These are phyloP conservation scores for Drosophila triauraria DNA, from an alignment of 1,140 invertebrate genomes.

Conservation along the genomic window DNA sequence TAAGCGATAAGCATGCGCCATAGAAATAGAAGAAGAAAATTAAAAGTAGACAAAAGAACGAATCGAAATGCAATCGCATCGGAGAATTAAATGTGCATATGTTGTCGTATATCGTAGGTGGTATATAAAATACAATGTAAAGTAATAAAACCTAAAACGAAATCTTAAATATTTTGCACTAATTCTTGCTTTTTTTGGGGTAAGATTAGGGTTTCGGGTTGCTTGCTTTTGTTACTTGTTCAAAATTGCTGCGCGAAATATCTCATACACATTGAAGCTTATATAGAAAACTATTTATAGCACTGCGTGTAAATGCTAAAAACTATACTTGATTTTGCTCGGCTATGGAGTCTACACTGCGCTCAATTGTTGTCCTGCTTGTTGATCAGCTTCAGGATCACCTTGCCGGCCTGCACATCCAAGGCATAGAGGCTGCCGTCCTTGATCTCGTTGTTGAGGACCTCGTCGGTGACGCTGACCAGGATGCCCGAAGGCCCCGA, in stretches of 20 bases:
- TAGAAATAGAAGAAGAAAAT: constrained; percentile 32
- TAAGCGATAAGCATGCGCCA: constrained; percentile 31
- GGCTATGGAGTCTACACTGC: constrained; percentile 7
- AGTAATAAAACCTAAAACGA: constrained; percentile 40
- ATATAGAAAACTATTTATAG: constrained; percentile 55
- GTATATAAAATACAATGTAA: constrained; percentile 44
- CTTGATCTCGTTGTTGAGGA: constrained; percentile 88
- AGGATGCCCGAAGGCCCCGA: constrained; percentile 91
- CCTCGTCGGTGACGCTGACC: constrained; percentile 91
- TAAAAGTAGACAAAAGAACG: constrained; percentile 43
- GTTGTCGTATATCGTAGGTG: constrained; percentile 28
- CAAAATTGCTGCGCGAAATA: constrained; percentile 76
- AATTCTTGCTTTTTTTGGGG: constrained; percentile 13
- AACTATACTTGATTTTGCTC: constrained; percentile 58
- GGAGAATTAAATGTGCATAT: constrained; percentile 27
- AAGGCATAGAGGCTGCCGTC: constrained; percentile 88
- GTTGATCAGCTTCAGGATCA: constrained; percentile 80
- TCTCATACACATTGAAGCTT: constrained; percentile 74
- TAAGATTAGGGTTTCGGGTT: constrained; percentile 4
- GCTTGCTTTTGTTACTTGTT: constrained; percentile 55
- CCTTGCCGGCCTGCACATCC: constrained; percentile 85
- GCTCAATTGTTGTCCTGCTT: constrained; percentile 77
- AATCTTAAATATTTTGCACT: constrained; percentile 46
- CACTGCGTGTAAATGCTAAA: constrained; percentile 66
- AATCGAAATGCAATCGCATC: constrained; percentile 45